These are phyloP conservation scores for Falco columbarius DNA, from an alignment of 2,797 vertebrate species.

Conservation along the genomic window DNA sequence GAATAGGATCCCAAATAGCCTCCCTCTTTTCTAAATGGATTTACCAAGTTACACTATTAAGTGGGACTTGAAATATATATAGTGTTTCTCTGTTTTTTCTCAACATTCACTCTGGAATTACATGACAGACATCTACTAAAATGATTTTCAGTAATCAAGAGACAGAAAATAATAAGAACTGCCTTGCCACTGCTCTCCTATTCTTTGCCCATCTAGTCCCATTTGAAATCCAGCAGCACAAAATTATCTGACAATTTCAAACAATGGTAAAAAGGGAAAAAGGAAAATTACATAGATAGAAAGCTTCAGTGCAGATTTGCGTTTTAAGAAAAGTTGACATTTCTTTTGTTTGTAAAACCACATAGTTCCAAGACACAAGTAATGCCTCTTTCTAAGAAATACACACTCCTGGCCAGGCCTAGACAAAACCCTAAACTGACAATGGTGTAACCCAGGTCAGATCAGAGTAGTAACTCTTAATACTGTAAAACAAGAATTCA, in stretches of 20 bases:
- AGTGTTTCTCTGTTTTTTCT: background rate
- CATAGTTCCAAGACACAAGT: background rate
- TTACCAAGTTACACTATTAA: background rate
- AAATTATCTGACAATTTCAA: background rate
- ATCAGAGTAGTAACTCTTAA: background rate
- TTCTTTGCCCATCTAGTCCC: background rate
- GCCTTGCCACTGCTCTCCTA: background rate
- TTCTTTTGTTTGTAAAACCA: background rate
- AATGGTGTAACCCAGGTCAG: background rate
- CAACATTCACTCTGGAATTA: background rate
- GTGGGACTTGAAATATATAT: background rate
- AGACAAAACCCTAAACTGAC: background rate
- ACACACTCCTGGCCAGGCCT: background rate
- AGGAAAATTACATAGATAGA: background rate
- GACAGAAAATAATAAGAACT: background rate
- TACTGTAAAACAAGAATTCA: background rate
- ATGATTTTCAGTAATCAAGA: background rate
- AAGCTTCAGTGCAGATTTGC: background rate
- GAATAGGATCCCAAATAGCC: background rate
- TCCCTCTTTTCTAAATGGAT: background rate
- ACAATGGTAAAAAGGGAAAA: background rate
- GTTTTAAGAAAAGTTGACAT: background rate
- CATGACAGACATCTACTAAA: background rate
- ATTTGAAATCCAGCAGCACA: background rate
- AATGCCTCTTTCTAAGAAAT: background rate